Conservation (phyloP, 2,888 invertebrate species). For the Venustoraphidia nigricollis region DNA sequence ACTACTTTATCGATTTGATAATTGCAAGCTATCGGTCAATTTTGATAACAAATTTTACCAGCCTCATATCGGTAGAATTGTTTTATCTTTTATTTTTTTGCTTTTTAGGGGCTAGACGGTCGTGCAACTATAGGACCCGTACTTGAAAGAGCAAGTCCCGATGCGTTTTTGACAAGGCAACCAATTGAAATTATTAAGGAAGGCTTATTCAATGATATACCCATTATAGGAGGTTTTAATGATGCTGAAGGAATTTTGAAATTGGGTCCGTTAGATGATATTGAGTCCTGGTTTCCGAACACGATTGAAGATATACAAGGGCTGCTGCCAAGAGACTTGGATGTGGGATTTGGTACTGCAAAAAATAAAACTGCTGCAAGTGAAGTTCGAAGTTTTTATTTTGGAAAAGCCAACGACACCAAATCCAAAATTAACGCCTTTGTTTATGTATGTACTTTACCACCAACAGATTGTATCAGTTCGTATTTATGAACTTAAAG, state of each 20-base stretch:
- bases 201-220: neutral
- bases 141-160: neutral
- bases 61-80: too few species aligned
- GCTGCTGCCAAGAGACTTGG: neutral
- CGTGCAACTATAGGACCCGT: neutral
- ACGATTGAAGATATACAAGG: neutral
- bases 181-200: neutral
- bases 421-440: too few species aligned
- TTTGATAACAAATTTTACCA: too few species aligned
- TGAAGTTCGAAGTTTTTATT: slow-evolving; percentile 1
- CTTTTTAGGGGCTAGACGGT: neutral
- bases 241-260: neutral
- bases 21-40: too few species aligned
- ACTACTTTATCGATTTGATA: too few species aligned
- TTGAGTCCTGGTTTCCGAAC: neutral
- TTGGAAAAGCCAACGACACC: neutral
- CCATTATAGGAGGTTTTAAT: neutral
- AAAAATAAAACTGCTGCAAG: neutral
- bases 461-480: too few species aligned
- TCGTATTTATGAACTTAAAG: too few species aligned
- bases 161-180: neutral
- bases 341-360: neutral
- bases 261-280: neutral
- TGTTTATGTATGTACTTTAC: too few species aligned
- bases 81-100: neutral